Base-by-base conservation (phyloP, 2,888 invertebrate species). In the Petrolisthes manimaculis region DNA sequence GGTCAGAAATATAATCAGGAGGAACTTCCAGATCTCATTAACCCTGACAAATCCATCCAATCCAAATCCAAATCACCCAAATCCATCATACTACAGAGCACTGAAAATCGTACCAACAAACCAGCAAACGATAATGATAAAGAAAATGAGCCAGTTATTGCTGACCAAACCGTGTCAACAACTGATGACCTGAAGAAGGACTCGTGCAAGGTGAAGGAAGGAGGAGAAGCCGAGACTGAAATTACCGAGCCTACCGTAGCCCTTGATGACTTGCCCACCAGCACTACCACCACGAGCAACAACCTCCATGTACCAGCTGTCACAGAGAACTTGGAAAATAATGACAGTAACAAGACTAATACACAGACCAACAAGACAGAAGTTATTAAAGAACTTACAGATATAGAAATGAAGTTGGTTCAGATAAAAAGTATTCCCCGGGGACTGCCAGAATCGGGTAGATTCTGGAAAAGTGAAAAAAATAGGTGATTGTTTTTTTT, bases 391-490 rank as follows among this genome's bases (percentile, higher is more conserved):
- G 77, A 37, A 4, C 77, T 74, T 18, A 37, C 53, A 6, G 78
- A 78, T n/a, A 6, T 78, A 56, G 84, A 79, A 37, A 78, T 75
- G n/a, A 86, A 71, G 54, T 12, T 80, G 0, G 14, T 53, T n/a
- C 24, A 71, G 5, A 37, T 75, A 37, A 81, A 77, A 53, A 77
- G 21, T n/a, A n/a, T 83, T 14, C 71, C 86, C 61, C 54, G 78
- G 69, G 88, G 88, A 56, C 51, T 69, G 18, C 82, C 88, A 67
- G 71, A 69, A n/a, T 88, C 88, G 0, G 88, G 88, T 51, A 24
- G 82, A 18, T 85, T 81, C 81, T 88, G 88, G 88, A 88, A 88
- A n/a, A 51, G 61, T 21, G 88, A 88, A 37, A 88, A 85, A 83
- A 75, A 88, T 82, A 85, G 88, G 88, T 88, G 69, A 55, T n/a